Conservation (phyloP, 2,888 invertebrate species). For the Acheta domesticus region DNA sequence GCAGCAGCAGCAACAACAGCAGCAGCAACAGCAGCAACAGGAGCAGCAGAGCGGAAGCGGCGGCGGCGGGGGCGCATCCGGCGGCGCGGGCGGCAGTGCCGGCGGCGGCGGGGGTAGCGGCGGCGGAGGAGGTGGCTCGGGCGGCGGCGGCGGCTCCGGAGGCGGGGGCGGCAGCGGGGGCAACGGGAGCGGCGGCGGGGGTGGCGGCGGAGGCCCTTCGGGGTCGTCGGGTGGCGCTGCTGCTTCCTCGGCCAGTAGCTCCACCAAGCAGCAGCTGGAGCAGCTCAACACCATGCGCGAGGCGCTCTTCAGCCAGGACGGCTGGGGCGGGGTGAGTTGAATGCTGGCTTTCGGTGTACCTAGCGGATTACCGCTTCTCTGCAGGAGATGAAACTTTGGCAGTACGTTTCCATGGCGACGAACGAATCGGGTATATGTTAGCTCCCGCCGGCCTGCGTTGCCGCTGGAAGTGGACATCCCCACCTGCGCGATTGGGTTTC, state of each 20-base stretch:
- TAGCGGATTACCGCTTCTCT: conserved; percentile 25
- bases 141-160: conserved; percentile 21
- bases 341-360: neutral
- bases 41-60: conserved; percentile 44
- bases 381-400: neutral
- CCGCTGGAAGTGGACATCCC: too few species aligned
- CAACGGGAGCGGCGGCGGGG: neutral
- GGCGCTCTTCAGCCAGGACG: conserved; percentile 85
- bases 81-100: conserved; percentile 30
- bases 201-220: conserved; percentile 18
- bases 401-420: too few species aligned
- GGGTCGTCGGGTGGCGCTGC: conserved; percentile 21
- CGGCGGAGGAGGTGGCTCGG: neutral
- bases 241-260: conserved; percentile 52
- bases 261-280: conserved; percentile 79
- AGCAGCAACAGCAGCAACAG: conserved; percentile 50
- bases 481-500: too few species aligned
- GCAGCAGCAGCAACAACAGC: conserved; percentile 42
- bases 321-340: conserved; percentile 83
- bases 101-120: conserved; percentile 25
- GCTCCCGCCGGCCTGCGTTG: too few species aligned
- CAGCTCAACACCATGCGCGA: conserved; percentile 88
- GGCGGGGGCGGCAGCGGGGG: conserved; percentile 20
- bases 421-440: too few species aligned
- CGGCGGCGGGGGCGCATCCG: conserved; percentile 30